Base-by-base conservation (phyloP, 2,797 vertebrate species). In the Sciurus carolinensis region DNA sequence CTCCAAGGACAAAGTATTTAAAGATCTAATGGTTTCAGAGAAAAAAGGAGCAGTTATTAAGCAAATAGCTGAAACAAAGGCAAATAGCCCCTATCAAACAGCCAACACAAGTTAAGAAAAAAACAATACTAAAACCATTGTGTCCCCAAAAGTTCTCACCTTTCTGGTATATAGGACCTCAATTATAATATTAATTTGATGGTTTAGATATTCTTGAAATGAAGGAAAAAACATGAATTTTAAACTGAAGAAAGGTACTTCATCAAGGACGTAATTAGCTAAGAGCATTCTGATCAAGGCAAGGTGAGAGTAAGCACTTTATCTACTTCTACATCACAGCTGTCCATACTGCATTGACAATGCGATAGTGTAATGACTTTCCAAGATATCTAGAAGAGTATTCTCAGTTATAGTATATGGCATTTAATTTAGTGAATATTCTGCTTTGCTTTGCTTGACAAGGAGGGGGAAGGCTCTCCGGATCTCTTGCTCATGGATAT, bases 1-100 rank as follows among this genome's bases (percentile, higher is more conserved):
- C 42, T 54, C 33, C 76, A 62, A 89, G 59, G 39, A 30, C 87
- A 80, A 91, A 83, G 24, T 95, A 90, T 76, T 95, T 92, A 83
- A 89, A 83, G 85, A 87, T 75, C 17, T 69, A 87, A 84, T 22
- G 33, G 26, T 71, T 94, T 95, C 52, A 59, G 36, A 86, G 66
- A 84, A 91, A 80, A 33, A 76, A 47, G 87, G 85, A 96, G 59
- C 47, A 52, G 18, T 93, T 72, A 93, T 67, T 82, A 90, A 87
- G 73, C 7, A 64, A 26, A 79, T 22, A 72, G 26, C n/a, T 62
- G 52, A 83, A 84, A 94, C 33, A 84, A 26, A n/a, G 2, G 3
- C 30, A 84, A 77, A 59, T 30, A 71, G 11, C n/a, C 9, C 3
- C 62, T 6, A 54, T 4, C 33, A 57, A 89, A 86, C 1, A 9